Evolutionary conservation across 2,113 vertebrate genomes (phyloP), one percentile per base, ranked within the genome.

Genomic region (Aspidoscelis tigris): DNA sequence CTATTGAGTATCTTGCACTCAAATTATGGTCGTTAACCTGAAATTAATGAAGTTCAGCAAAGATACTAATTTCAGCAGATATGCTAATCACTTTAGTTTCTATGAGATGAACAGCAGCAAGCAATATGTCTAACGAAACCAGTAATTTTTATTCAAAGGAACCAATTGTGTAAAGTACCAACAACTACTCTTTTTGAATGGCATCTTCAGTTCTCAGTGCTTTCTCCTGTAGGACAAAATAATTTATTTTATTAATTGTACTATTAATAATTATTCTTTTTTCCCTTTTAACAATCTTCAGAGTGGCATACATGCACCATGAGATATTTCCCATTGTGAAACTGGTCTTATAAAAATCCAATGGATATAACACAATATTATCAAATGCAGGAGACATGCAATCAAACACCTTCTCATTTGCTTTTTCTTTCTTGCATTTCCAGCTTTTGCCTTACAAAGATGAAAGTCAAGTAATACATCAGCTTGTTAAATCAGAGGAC

Each of bases 181-280:
- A 88, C 80, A 1, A 86, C 50, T 26, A 64, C 10, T 68, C 21
- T 73, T 8, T 21, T 78, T 86, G 66, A 50, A 83, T 26, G 55
- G 44, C 14, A 21, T 8, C 11, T 18, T 50, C 20, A n/a, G 72
- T 44, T 11, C 43, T 66, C 41, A 82, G 74, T 70, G 50, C 1
- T 61, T 88, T 87, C 66, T 91, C 80, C 55, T 22, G 86, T 39
- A 86, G 7, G 87, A 22, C 22, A 91, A 88, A 81, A 16, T 89
- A 90, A 3, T 86, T 90, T 78, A 70, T 20, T 61, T 64, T 12
- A 78, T 58, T 78, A 61, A 78, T 24, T 61, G 3, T 68, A 66
- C 6, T 47, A 80, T 68, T 79, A 33, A 33, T 33, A 33, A 33
- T 33, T 43, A 50, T 50, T 41, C 21, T 22, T 43, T 10, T 21